Conservation (phyloP, 2,888 invertebrate genomes). For the Eristalinus sepulchralis region DNA sequence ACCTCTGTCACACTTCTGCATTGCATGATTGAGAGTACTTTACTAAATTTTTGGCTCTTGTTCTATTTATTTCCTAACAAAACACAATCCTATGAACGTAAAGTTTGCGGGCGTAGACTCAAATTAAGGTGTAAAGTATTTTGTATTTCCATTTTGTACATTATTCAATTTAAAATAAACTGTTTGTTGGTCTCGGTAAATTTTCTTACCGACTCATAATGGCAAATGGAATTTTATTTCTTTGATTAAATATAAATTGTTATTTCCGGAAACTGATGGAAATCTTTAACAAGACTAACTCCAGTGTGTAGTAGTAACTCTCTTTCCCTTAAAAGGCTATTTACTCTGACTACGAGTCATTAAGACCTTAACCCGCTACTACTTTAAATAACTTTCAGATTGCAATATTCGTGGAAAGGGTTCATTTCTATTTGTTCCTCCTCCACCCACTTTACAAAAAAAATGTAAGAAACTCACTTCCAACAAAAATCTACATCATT, state of each 20-base stretch:
- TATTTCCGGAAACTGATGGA: no score
- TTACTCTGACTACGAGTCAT: no score
- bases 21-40: not conserved
- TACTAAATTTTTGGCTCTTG: slow-evolving; percentile 17
- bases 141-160: slow-evolving; percentile 56
- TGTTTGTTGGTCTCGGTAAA: slow-evolving; percentile 37
- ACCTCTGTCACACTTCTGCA: slow-evolving; percentile 33
- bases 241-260: not conserved
- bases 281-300: no score
- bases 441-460: no score
- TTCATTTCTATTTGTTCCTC: no score
- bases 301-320: no score
- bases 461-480: no score
- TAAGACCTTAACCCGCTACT: no score
- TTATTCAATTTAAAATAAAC: slow-evolving; percentile 41
- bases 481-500: no score
- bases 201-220: slow-evolving; percentile 18
- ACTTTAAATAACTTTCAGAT: no score
- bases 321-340: no score
- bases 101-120: slow-evolving; percentile 4
- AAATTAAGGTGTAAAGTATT: slow-evolving; percentile 21
- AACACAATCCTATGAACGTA: not conserved
- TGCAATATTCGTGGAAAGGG: no score
- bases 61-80: slow-evolving; percentile 36
- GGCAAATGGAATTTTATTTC: not conserved